Evolutionary conservation across 1,140 invertebrate species (phyloP).

Genomic region (Bombyx mandarina): DNA sequence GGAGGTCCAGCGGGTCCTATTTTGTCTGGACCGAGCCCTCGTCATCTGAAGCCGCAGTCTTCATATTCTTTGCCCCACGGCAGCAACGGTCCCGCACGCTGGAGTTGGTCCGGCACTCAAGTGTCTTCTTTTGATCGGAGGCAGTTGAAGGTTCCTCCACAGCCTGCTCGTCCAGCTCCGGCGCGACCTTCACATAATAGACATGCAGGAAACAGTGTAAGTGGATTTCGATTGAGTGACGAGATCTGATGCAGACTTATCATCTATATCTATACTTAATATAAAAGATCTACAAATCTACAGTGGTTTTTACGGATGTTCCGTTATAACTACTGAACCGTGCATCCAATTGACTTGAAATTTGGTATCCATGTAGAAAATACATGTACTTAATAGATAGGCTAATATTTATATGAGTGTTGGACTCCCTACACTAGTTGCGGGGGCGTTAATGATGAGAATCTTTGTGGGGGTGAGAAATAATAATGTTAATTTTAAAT

Average conservation of each 20-base stretch:
- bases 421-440: too few species aligned
- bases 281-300: too few species aligned
- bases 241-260: not conserved
- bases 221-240: slow-evolving; percentile 15
- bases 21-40: slow-evolving; percentile 35
- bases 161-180: slow-evolving; percentile 61
- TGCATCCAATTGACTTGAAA: too few species aligned
- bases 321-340: too few species aligned
- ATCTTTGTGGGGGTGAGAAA: too few species aligned
- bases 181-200: slow-evolving; percentile 38
- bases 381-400: too few species aligned
- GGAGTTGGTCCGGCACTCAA: slow-evolving; percentile 56
- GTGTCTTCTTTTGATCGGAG: slow-evolving; percentile 63
- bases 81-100: slow-evolving; percentile 50
- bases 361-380: too few species aligned
- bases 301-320: too few species aligned
- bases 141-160: slow-evolving; percentile 59
- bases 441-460: too few species aligned
- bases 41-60: slow-evolving; percentile 53
- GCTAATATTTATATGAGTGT: too few species aligned
- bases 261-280: too few species aligned
- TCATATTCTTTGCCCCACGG: slow-evolving; percentile 61
- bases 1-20: slow-evolving; percentile 46
- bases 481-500: too few species aligned
- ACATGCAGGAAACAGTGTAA: slow-evolving; percentile 48